Evolutionary conservation across 2,888 invertebrate genomes (phyloP).

Genomic region (Parapristionchus giblindavisi): DNA sequence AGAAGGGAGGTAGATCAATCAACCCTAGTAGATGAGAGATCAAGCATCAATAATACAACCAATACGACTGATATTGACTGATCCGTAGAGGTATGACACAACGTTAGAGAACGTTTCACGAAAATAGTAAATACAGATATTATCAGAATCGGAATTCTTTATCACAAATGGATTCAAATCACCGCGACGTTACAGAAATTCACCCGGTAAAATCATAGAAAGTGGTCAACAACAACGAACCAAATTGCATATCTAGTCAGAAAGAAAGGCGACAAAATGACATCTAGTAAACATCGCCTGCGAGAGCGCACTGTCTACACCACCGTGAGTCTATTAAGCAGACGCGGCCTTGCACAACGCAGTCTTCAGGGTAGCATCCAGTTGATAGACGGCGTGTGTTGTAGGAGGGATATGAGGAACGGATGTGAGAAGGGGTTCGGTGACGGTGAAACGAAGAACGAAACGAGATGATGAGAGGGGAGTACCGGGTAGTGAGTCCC

Average conservation of each 20-base stretch:
- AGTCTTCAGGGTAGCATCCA: constrained; percentile 40
- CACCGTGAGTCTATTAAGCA: constrained; percentile 6
- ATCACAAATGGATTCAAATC: too few species aligned
- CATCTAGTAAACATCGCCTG: background rate
- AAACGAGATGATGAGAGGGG: constrained; percentile 35
- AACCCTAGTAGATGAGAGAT: background rate
- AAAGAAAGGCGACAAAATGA: background rate
- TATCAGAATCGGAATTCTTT: too few species aligned
- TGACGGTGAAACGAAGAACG: constrained; percentile 50
- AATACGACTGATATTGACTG: too few species aligned
- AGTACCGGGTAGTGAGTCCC: background rate
- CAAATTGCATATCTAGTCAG: background rate
- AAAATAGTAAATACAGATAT: too few species aligned
- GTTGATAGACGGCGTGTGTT: constrained; percentile 46
- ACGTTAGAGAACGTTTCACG: too few species aligned
- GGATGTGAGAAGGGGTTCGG: constrained; percentile 50
- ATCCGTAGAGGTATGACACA: too few species aligned
- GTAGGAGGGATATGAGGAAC: constrained; percentile 54
- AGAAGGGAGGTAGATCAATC: too few species aligned
- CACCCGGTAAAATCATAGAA: too few species aligned
- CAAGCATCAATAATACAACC: too few species aligned
- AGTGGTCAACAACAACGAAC: constrained; percentile 6
- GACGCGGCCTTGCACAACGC: constrained; percentile 27
- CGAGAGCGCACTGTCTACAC: too few species aligned
- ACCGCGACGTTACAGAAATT: too few species aligned